phyloP scores from a whole-genome alignment of 2,888 invertebrate genomes.

The Creontiades dilutus region DNA sequence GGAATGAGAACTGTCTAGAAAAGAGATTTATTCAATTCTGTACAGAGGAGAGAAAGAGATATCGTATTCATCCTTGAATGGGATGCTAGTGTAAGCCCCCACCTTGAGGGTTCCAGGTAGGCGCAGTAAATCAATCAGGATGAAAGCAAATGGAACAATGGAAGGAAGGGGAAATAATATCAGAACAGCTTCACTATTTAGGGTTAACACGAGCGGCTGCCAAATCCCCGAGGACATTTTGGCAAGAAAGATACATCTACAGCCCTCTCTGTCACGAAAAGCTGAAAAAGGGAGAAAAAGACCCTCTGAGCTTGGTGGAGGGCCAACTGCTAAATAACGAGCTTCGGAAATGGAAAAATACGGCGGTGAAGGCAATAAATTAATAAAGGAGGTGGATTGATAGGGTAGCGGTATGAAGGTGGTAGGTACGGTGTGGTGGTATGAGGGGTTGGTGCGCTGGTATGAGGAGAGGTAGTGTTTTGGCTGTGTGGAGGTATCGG shows the following conservation, averaged over 20 bases:
- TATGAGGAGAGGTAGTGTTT: background rate
- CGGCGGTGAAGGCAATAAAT: constrained; percentile 46
- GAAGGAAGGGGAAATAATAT: constrained; percentile 22
- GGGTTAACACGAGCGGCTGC: constrained; percentile 53
- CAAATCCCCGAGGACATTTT: constrained; percentile 56
- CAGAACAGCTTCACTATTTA: constrained; percentile 54
- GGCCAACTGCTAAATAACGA: constrained; percentile 62
- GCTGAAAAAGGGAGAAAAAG: constrained; percentile 1
- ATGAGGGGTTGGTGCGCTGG: background rate
- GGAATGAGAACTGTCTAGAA: background rate
- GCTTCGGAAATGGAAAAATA: constrained; percentile 37
- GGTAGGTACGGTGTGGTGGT: background rate
- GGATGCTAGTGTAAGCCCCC: background rate
- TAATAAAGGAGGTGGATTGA: constrained; percentile 56
- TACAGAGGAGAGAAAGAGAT: background rate
- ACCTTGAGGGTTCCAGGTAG: background rate
- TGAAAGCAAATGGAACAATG: constrained; percentile 13
- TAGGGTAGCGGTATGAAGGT: constrained; percentile 38
- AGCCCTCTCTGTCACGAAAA: background rate
- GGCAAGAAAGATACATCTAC: constrained; percentile 60
- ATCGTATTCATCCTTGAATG: background rate
- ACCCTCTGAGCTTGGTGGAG: constrained; percentile 11
- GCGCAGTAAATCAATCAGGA: constrained; percentile 44
- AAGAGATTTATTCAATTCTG: background rate
- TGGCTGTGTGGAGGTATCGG: background rate